Evolutionary conservation across 2,797 vertebrate species (phyloP).

Genomic region (Melanotaenia maccullochi): DNA sequence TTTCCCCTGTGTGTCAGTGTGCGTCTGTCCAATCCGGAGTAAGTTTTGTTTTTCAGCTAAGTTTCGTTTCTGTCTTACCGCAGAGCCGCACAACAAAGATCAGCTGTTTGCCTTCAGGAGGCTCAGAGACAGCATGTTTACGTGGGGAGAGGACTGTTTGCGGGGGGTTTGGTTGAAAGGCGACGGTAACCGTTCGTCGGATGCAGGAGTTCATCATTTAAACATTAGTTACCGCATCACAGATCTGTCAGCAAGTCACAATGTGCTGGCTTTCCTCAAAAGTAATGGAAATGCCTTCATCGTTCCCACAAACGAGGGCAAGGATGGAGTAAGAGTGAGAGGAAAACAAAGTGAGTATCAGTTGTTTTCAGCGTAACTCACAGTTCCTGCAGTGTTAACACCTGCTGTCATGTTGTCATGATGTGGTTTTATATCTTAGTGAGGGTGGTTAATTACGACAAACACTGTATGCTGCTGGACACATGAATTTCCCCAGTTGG

Average conservation of each 20-base stretch:
- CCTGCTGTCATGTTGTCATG: not conserved
- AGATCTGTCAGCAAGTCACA: constrained; percentile 35
- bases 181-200: not conserved
- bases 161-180: constrained; percentile 20
- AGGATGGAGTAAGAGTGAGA: constrained; percentile 26
- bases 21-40: not conserved
- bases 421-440: too few relatives aligned
- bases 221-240: not conserved
- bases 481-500: too few relatives aligned
- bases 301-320: not conserved
- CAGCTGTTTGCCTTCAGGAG: not conserved
- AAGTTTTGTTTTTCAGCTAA: constrained; percentile 10
- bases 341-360: constrained; percentile 55
- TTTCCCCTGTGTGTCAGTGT: not conserved
- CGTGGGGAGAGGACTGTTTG: constrained; percentile 58
- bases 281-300: constrained; percentile 29
- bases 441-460: too few relatives aligned
- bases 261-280: constrained; percentile 43
- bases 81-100: not conserved
- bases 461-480: too few relatives aligned
- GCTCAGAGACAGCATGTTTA: constrained; percentile 22
- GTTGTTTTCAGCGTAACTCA: too few relatives aligned
- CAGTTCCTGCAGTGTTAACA: not conserved
- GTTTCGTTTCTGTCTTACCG: constrained; percentile 26
- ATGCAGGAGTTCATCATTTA: not conserved